Evolutionary conservation across 2,888 invertebrate species (phyloP).

Genomic region (Ptilodon capucinus): DNA sequence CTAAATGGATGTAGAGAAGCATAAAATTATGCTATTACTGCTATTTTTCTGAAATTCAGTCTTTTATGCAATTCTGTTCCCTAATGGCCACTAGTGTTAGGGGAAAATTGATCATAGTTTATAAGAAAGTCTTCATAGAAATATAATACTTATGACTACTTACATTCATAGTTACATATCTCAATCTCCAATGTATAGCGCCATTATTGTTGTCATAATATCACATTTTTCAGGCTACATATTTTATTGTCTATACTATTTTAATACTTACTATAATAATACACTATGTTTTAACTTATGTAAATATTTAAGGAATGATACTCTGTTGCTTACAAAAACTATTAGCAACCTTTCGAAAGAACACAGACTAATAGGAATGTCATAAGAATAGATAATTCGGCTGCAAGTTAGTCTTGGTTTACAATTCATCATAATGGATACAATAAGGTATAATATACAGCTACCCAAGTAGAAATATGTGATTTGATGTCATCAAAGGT

Average conservation of each 20-base stretch:
- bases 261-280: background rate
- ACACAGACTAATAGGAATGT: background rate
- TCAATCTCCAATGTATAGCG: constrained; percentile 12
- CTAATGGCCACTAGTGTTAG: no score
- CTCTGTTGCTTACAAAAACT: no score
- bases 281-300: background rate
- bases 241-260: background rate
- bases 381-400: background rate
- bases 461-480: no score
- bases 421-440: background rate
- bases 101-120: no score
- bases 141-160: no score
- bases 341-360: no score
- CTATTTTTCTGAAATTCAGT: no score
- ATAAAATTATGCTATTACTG: no score
- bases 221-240: constrained; percentile 19
- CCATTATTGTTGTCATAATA: constrained; percentile 20
- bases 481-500: background rate
- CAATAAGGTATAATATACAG: background rate
- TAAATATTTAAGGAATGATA: background rate
- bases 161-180: constrained; percentile 10
- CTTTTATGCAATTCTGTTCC: no score
- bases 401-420: background rate
- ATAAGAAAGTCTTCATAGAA: no score
- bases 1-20: no score